These are phyloP conservation scores for Metallyticus violacea DNA, from an alignment of 2,888 invertebrate genomes.

Conservation along the genomic window DNA sequence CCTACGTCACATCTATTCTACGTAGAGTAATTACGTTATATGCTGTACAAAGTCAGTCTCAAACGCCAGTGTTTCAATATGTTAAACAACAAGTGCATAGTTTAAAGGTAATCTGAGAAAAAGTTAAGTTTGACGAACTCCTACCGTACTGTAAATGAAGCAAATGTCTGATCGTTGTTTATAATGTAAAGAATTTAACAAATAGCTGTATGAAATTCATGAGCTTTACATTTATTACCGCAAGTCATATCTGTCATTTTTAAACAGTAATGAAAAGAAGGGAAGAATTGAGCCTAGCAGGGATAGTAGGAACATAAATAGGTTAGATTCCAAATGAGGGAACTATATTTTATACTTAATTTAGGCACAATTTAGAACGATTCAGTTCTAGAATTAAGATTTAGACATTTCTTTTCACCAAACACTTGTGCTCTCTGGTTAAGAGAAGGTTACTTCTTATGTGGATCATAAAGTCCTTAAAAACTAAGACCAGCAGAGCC, in stretches of 20 bases:
- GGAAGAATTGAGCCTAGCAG: neutral
- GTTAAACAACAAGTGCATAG: neutral
- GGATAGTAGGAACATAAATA: neutral
- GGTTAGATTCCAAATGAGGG: neutral
- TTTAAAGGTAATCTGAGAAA: neutral
- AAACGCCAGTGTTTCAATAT: neutral
- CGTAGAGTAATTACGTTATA: neutral
- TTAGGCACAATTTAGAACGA: neutral
- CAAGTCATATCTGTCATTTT: too few species aligned
- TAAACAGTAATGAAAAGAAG: too few species aligned
- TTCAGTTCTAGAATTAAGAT: neutral
- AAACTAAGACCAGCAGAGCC: too few species aligned
- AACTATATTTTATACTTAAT: neutral
- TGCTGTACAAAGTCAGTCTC: constrained; percentile 16
- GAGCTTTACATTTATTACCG: too few species aligned
- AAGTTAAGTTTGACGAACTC: neutral
- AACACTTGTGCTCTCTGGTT: too few species aligned
- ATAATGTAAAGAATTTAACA: neutral
- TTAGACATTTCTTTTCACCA: too few species aligned
- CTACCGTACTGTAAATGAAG: neutral
- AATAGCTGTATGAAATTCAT: neutral
- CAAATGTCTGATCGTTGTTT: neutral
- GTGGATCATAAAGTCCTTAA: too few species aligned
- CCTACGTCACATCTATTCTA: neutral
- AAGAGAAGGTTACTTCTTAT: too few species aligned